A percentile compares a stretch with the other conserved stretches of the same genome.
Evolutionary conservation across 2,113 vertebrate genomes (phyloP).

Genomic region (Atlantisia rogersi): DNA sequence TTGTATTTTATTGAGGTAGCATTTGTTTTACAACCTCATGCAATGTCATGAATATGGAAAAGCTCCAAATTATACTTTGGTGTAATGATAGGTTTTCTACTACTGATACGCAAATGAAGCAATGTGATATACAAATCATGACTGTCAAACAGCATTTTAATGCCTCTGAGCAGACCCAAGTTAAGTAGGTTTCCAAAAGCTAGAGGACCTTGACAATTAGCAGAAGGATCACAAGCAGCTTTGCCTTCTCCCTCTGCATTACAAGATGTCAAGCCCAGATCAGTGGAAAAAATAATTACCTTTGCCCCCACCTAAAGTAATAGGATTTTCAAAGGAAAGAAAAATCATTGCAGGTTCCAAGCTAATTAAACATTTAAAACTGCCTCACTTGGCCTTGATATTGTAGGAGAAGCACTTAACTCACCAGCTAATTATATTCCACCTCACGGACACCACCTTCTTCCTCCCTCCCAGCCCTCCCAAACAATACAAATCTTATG

Average conservation of each 20-base stretch:
- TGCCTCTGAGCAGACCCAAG: neutral
- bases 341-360: neutral
- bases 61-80: neutral
- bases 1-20: neutral
- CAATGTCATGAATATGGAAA: neutral
- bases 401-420: neutral
- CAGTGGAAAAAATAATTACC: neutral
- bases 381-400: neutral
- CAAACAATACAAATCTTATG: accelerated
- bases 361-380: neutral
- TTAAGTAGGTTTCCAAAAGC: neutral
- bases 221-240: neutral
- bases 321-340: neutral
- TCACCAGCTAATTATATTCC: neutral
- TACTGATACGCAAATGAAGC: neutral
- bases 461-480: neutral
- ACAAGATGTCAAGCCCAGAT: neutral
- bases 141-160: neutral
- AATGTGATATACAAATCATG: neutral
- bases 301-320: neutral
- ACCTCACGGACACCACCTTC: accelerated
- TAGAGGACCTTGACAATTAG: neutral
- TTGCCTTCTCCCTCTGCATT: neutral
- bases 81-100: neutral
- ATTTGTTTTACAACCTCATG: neutral